Evolutionary conservation across 2,113 vertebrate species (phyloP).

Genomic region (Athene cunicularia): DNA sequence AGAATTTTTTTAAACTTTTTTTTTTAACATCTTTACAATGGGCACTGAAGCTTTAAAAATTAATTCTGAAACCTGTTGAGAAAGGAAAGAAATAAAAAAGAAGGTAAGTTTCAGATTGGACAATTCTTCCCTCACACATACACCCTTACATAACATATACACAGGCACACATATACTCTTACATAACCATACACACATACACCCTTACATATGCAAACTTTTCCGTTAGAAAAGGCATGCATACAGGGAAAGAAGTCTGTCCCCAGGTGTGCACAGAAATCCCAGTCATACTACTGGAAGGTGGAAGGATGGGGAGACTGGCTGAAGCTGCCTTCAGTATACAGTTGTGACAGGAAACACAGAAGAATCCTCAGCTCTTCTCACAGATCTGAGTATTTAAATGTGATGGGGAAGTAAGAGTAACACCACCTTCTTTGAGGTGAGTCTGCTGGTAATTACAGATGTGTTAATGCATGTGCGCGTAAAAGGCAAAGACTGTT

Average conservation of each 20-base stretch:
- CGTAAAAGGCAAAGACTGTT: not conserved
- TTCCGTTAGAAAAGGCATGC: not conserved
- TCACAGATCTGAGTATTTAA: not conserved
- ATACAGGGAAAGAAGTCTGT: not conserved
- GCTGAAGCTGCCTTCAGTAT: not conserved
- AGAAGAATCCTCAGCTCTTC: not conserved
- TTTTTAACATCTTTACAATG: not conserved
- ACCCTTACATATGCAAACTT: not conserved
- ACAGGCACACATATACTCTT: not conserved
- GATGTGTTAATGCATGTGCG: not conserved
- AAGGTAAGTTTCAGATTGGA: not conserved
- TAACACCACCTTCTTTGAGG: not conserved
- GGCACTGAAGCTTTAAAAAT: not conserved
- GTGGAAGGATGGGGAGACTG: not conserved
- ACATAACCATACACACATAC: not conserved
- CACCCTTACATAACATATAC: not conserved
- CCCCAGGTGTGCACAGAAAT: not conserved
- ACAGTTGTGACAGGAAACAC: not conserved
- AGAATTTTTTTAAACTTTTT: not conserved
- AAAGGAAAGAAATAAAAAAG: not conserved
- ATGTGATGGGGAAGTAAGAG: not conserved
- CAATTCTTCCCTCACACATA: fast-evolving
- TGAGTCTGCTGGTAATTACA: not conserved
- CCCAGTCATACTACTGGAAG: not conserved
- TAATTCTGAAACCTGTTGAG: not conserved